These are phyloP conservation scores for Drosophila villosipedis DNA, from an alignment of 2,888 invertebrate species.

Conservation along the genomic window DNA sequence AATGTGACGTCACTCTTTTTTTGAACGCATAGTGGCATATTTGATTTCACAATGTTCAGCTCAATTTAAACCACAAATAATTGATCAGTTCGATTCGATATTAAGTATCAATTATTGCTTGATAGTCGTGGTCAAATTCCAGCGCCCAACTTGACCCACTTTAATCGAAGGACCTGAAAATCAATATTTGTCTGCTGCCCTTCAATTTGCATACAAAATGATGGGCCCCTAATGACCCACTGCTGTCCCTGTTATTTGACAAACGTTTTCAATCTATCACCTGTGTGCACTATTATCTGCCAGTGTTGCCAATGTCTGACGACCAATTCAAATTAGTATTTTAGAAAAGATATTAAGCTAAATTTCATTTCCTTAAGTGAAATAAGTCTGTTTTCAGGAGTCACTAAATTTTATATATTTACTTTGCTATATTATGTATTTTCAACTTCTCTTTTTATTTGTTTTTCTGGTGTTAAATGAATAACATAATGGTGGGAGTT, in stretches of 20 bases:
- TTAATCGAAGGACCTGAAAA: slow-evolving; percentile 45
- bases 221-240: slow-evolving; percentile 24
- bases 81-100: not conserved
- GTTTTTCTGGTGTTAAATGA: not conserved
- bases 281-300: slow-evolving; percentile 5
- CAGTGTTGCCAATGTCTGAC: slow-evolving; percentile 6
- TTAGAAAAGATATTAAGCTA: not conserved
- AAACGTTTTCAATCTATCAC: slow-evolving; percentile 10
- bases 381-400: not conserved
- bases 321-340: not conserved
- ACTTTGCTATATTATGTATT: not conserved
- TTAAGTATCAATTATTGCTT: slow-evolving; percentile 5
- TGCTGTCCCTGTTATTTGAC: slow-evolving; percentile 2
- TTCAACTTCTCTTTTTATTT: not conserved
- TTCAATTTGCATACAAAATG: slow-evolving; percentile 33
- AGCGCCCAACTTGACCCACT: slow-evolving; percentile 40
- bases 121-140: slow-evolving; percentile 15
- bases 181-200: slow-evolving; percentile 43
- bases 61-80: slow-evolving; percentile 8
- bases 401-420: not conserved
- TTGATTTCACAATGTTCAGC: slow-evolving; percentile 31
- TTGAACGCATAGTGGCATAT: slow-evolving; percentile 5
- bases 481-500: not conserved
- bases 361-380: not conserved
- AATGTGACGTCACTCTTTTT: slow-evolving; percentile 49